phyloP scores from a whole-genome alignment of 2,888 invertebrate species.

The Oligia latruncula region DNA sequence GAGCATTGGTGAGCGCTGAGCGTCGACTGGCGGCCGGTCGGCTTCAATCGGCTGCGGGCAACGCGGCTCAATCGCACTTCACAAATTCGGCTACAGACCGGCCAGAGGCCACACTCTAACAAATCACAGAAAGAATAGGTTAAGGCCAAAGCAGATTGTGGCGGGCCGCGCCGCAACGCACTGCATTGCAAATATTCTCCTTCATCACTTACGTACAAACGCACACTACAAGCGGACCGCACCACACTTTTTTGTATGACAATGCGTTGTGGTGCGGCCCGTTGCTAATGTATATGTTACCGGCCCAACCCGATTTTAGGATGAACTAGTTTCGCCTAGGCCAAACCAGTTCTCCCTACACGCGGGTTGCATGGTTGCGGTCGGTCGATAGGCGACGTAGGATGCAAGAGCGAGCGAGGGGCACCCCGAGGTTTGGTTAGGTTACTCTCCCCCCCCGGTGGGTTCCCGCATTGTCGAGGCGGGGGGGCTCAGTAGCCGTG shows the following conservation, averaged over 20 bases:
- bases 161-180: not conserved
- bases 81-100: constrained; percentile 45
- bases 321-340: too few relatives aligned
- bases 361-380: too few relatives aligned
- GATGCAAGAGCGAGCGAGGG: too few relatives aligned
- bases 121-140: not conserved
- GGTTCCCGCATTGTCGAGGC: too few relatives aligned
- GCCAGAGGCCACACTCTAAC: not conserved
- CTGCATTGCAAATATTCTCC: not conserved
- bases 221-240: not conserved
- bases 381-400: too few relatives aligned
- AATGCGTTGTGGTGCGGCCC: not conserved
- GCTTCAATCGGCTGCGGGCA: not conserved
- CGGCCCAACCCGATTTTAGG: too few relatives aligned
- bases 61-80: constrained; percentile 37
- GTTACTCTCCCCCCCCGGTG: too few relatives aligned
- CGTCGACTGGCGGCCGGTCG: constrained; percentile 10
- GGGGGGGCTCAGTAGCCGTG: too few relatives aligned
- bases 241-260: not conserved
- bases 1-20: not conserved
- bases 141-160: not conserved
- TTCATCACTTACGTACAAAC: not conserved
- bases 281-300: not conserved
- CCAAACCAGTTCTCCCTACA: too few relatives aligned
- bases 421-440: too few relatives aligned